Conservation (phyloP, 2,113 vertebrate genomes). For the Himantopus leucocephalus region DNA sequence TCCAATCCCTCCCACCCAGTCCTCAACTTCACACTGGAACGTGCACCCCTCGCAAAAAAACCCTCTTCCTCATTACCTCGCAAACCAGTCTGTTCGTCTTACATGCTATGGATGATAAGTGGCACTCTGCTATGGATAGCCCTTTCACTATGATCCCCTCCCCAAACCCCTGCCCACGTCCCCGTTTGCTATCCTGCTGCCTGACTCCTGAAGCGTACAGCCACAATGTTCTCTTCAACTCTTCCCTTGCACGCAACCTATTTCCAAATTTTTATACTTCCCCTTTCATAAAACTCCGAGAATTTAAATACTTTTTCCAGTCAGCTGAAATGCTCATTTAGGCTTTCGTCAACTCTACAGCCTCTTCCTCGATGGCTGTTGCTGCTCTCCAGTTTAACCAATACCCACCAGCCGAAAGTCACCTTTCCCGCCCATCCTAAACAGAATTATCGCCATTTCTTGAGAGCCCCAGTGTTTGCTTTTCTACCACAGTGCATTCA, state of each 20-base stretch:
- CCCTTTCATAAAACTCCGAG: neutral
- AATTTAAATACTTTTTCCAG: neutral
- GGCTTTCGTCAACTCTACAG: neutral
- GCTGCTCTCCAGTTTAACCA: neutral
- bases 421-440: neutral
- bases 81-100: neutral
- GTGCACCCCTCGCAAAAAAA: neutral
- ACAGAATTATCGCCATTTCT: neutral
- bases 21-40: neutral
- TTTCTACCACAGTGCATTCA: neutral
- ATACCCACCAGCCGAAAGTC: neutral
- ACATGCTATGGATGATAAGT: accelerated
- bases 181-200: neutral
- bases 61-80: neutral
- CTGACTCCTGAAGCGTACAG: neutral
- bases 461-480: neutral
- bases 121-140: accelerated
- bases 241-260: neutral
- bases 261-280: neutral
- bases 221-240: neutral
- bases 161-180: neutral
- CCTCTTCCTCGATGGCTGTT: neutral
- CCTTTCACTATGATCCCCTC: neutral
- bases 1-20: neutral
- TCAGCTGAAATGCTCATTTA: neutral